Evolutionary conservation across 2,797 vertebrate genomes (phyloP), one percentile per base, ranked within the genome.

Genomic region (Odontamblyopus lacepedii): DNA sequence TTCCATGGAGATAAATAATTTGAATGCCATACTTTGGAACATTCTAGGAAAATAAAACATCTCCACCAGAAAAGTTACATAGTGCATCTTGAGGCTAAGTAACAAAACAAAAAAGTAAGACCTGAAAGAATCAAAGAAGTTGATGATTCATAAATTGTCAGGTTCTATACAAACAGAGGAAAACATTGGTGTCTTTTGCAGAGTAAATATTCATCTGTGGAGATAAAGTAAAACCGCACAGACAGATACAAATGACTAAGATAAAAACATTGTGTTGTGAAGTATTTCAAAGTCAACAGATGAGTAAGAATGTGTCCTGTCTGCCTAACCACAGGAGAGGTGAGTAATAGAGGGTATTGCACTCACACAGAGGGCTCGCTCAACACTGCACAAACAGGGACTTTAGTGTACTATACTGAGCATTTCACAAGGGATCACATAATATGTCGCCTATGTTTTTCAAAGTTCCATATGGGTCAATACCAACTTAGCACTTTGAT

Each of bases 221-320:
- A 66, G 63, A 63, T 26, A 5, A 63, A n/a, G 18, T 6, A 27
- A 50, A 50, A 18, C n/a, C n/a, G 8, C 62, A 1, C 23, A n/a
- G 30, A 63, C 35, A 15, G 27, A 6, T 48, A 50, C 26, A 50
- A 29, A 66, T 50, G 12, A 64, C n/a, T 4, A 5, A 63, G 38
- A 65, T 48, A 48, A 48, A 63, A 4, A 15, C 18, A 35, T 27
- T 48, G 38, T 48, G 19, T 23, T 6, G 38, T 16, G 63, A 50
- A 65, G 63, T 50, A 12, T 48, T 65, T 65, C 38, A 26, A 63
- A 64, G 63, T 44, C n/a, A 26, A 64, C 63, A 50, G 15, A 64
- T 65, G 41, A 66, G 41, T 50, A 27, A 50, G 41, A 44, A 26
- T 13, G 13, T 4, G 3, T 4, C 27, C 23, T 18, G 63, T 65